Evolutionary conservation across 2,113 vertebrate genomes (phyloP).

Genomic region (Amazona vittata): DNA sequence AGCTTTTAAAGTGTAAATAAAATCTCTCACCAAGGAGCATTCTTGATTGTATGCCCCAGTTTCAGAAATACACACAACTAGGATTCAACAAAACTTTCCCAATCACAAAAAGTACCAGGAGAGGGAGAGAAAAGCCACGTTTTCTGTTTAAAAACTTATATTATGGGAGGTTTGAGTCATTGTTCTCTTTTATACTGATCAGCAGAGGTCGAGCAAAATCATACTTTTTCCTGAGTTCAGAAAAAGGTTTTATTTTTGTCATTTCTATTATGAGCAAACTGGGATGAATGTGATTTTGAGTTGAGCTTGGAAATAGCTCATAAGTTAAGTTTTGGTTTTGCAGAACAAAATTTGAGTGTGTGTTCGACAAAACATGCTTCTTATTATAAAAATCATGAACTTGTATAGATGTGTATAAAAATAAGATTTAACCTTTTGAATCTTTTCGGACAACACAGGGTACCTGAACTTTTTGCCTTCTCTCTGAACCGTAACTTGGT

Average conservation of each 20-base stretch:
- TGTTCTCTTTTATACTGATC: slow-evolving; percentile 44
- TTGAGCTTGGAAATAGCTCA: slow-evolving; percentile 16
- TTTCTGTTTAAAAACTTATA: slow-evolving; percentile 17
- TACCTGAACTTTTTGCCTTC: slow-evolving; percentile 41
- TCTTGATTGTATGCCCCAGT: slow-evolving; percentile 3
- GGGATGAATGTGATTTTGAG: slow-evolving; percentile 31
- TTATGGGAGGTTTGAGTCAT: slow-evolving; percentile 40
- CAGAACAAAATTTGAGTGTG: not conserved
- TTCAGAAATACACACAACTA: slow-evolving; percentile 13
- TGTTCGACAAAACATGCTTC: not conserved
- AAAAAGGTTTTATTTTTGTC: slow-evolving; percentile 51
- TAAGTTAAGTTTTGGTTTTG: not conserved
- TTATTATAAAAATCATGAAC: not conserved
- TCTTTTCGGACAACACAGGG: slow-evolving; percentile 21
- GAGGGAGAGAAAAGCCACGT: slow-evolving; percentile 14
- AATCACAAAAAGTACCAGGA: not conserved
- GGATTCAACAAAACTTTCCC: slow-evolving; percentile 19
- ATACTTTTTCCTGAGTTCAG: slow-evolving; percentile 32
- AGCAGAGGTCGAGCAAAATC: slow-evolving; percentile 19
- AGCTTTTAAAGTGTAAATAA: not conserved
- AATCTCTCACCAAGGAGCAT: not conserved
- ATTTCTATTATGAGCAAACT: slow-evolving; percentile 52
- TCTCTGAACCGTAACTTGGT: slow-evolving; percentile 29
- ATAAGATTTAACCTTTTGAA: slow-evolving; percentile 14
- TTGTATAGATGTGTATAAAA: not conserved